A percentile compares a stretch with the other conserved stretches of the same genome.
These are phyloP conservation scores for Caloenas nicobarica DNA, from an alignment of 2,113 vertebrate species.

Conservation along the genomic window DNA sequence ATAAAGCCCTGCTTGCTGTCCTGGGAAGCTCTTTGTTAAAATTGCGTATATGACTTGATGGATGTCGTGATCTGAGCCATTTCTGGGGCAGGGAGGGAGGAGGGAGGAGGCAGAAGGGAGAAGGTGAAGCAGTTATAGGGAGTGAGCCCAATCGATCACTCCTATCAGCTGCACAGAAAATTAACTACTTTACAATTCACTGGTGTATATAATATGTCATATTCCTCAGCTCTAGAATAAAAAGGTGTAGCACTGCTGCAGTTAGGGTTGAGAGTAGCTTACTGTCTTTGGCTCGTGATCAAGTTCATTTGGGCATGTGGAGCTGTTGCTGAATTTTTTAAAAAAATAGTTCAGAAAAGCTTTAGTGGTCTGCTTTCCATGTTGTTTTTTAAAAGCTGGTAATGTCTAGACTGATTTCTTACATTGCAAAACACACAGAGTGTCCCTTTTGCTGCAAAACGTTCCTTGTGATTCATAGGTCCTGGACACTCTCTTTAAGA, in stretches of 20 bases:
- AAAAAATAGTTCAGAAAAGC: not conserved
- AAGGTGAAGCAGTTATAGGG: not conserved
- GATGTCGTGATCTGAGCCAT: not conserved
- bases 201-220: conserved; percentile 3
- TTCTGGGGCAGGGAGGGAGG: not conserved
- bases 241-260: not conserved
- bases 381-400: conserved; percentile 36
- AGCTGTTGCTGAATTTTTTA: not conserved
- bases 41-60: not conserved
- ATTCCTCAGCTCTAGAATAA: not conserved
- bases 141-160: not conserved
- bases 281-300: not conserved
- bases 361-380: conserved; percentile 39
- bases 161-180: conserved; percentile 10
- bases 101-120: not conserved
- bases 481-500: conserved; percentile 48
- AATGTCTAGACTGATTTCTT: conserved; percentile 58
- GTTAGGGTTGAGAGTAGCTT: not conserved
- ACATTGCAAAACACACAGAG: conserved; percentile 25
- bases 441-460: conserved; percentile 19
- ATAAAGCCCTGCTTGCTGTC: not conserved
- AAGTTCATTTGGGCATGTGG: not conserved
- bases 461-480: conserved; percentile 67
- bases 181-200: conserved; percentile 50
- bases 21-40: not conserved